phyloP scores from a whole-genome alignment of 1,140 invertebrate species.

The Platorchestia sp. region DNA sequence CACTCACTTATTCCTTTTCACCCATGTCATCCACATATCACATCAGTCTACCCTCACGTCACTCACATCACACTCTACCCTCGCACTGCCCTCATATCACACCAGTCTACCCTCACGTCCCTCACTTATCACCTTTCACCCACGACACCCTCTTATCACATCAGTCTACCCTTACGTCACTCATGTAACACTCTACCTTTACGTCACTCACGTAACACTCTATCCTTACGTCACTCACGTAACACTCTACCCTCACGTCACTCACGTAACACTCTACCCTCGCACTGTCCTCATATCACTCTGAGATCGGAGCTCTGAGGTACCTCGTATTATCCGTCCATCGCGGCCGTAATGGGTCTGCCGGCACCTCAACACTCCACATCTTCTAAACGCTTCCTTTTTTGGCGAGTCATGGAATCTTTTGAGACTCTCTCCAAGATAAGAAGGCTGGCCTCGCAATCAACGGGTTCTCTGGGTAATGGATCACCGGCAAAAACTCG shows the following conservation, averaged over 20 bases:
- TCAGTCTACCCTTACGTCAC: not conserved
- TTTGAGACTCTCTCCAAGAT: constrained; percentile 27
- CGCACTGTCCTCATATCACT: too few species aligned
- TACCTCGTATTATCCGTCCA: not conserved
- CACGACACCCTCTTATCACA: not conserved
- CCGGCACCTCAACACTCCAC: not conserved
- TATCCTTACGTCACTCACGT: not conserved
- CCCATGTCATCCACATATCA: too few species aligned
- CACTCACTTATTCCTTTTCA: too few species aligned
- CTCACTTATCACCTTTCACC: not conserved
- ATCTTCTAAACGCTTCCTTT: not conserved
- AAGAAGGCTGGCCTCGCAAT: constrained; percentile 41
- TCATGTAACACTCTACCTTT: not conserved
- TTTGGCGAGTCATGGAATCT: not conserved
- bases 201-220: not conserved
- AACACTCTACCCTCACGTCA: not conserved
- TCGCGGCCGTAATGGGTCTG: not conserved
- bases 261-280: too few species aligned
- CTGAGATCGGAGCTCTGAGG: too few species aligned
- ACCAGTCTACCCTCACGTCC: not conserved
- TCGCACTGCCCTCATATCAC: not conserved
- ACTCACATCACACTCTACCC: not conserved
- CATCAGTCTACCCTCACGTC: not conserved
- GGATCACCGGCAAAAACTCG: constrained; percentile 36
- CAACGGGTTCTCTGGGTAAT: constrained; percentile 45